Percentiles rank a stretch among this genome's conserved stretches.
These are phyloP conservation scores for Drosophila pseudotakahashii DNA, from an alignment of 2,888 invertebrate genomes.

Conservation along the genomic window DNA sequence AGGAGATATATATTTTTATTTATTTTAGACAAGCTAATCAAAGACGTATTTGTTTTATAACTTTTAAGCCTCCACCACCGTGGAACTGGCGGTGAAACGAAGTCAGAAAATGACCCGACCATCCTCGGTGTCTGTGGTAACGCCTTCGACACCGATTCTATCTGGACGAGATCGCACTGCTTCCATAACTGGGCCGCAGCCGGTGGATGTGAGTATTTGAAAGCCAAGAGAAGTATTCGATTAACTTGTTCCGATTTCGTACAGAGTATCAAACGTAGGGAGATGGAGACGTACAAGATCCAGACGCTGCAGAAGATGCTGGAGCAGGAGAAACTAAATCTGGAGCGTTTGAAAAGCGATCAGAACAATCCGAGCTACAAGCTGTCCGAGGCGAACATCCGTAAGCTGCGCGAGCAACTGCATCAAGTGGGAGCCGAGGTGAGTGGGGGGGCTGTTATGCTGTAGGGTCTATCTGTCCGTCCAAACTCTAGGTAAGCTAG, in stretches of 20 bases:
- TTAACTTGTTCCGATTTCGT: neutral
- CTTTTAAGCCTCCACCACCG: conserved; percentile 87
- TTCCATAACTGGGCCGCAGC: conserved; percentile 92
- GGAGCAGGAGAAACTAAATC: conserved; percentile 93
- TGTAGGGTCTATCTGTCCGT: neutral
- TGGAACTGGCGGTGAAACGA: conserved; percentile 89
- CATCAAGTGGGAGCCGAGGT: conserved; percentile 84
- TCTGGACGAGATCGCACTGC: conserved; percentile 85
- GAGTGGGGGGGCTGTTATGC: conserved; percentile 43
- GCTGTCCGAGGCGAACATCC: conserved; percentile 83
- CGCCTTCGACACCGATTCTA: conserved; percentile 86
- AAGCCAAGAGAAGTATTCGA: neutral
- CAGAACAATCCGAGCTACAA: conserved; percentile 82
- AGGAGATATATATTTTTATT: neutral
- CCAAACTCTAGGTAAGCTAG: conserved; percentile 8
- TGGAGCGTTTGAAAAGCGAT: conserved; percentile 89
- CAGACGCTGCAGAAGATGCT: conserved; percentile 95
- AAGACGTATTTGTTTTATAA: neutral
- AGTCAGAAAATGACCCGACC: conserved; percentile 85
- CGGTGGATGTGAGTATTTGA: conserved; percentile 90
- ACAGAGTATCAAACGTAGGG: conserved; percentile 93
- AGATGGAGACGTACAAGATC: conserved; percentile 92
- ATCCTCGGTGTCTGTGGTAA: conserved; percentile 83
- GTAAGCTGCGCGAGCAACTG: conserved; percentile 83
- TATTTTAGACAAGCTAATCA: conserved; percentile 24